Evolutionary conservation across 2,888 invertebrate genomes (phyloP).

Genomic region (Gari tellinella): DNA sequence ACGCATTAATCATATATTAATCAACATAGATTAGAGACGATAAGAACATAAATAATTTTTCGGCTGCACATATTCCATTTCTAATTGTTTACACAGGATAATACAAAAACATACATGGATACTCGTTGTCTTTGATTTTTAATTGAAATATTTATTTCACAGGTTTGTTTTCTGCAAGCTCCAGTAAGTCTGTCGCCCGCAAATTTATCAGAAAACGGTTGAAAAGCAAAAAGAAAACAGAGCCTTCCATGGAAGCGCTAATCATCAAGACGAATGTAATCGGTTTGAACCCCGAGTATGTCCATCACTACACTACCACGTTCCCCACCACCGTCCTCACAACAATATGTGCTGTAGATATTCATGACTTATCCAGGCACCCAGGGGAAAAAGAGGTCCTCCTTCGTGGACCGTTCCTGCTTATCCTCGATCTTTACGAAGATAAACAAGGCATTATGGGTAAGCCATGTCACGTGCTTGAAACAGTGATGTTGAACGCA

Average conservation of each 20-base stretch:
- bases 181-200: conserved; percentile 32
- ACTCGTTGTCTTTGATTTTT: not conserved
- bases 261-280: conserved; percentile 61
- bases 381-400: conserved; percentile 60
- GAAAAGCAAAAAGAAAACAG: conserved; percentile 16
- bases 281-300: conserved; percentile 56
- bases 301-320: conserved; percentile 44
- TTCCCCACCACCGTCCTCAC: conserved; percentile 59
- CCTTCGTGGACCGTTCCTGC: conserved; percentile 61
- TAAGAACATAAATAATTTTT: too few relatives aligned
- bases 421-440: conserved; percentile 51
- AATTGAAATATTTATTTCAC: not conserved
- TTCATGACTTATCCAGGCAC: conserved; percentile 53
- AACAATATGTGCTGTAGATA: conserved; percentile 65
- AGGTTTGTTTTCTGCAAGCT: conserved; percentile 54
- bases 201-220: conserved; percentile 46
- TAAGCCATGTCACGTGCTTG: conserved; percentile 46
- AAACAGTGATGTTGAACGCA: conserved; percentile 62
- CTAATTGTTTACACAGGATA: too few relatives aligned
- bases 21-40: too few relatives aligned
- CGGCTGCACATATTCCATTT: too few relatives aligned
- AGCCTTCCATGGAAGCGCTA: conserved; percentile 28
- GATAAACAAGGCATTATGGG: conserved; percentile 23
- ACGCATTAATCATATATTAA: too few relatives aligned
- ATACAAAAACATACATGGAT: too few relatives aligned